Conservation (phyloP, 2,113 vertebrate species). For the Panthera uncia region DNA sequence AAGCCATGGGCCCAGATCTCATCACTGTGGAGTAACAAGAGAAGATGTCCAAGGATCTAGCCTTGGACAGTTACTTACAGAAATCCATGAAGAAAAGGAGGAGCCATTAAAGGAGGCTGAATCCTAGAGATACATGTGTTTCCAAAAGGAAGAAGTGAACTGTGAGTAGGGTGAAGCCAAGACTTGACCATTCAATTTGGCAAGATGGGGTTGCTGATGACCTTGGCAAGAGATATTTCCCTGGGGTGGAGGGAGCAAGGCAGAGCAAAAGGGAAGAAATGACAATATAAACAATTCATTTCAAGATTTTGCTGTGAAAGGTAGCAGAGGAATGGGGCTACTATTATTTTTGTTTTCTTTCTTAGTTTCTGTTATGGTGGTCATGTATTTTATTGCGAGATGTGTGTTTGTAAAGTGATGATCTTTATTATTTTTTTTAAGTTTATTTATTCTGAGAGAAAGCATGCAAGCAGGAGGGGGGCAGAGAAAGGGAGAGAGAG, state of each 20-base stretch:
- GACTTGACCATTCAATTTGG: not conserved
- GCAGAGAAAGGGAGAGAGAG: too few species aligned
- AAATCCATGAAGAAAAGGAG: not conserved
- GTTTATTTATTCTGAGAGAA: too few species aligned
- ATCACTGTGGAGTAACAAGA: not conserved
- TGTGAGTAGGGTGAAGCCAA: not conserved
- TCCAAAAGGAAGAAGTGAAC: not conserved
- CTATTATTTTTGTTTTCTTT: not conserved
- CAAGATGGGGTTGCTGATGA: not conserved
- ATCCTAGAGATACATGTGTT: not conserved
- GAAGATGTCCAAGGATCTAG: not conserved
- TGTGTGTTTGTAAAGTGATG: not conserved
- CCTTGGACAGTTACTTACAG: not conserved
- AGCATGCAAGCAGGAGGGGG: too few species aligned
- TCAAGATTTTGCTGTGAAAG: not conserved
- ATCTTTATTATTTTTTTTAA: not conserved
- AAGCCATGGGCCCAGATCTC: not conserved
- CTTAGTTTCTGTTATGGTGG: not conserved
- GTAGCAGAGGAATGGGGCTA: not conserved
- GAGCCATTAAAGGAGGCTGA: not conserved
- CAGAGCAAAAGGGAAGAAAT: not conserved
- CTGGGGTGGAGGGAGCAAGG: not conserved
- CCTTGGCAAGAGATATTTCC: not conserved
- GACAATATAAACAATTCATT: not conserved
- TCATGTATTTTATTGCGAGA: not conserved